These are phyloP conservation scores for Heliconius hewitsoni DNA, from an alignment of 1,140 invertebrate species.

Conservation along the genomic window DNA sequence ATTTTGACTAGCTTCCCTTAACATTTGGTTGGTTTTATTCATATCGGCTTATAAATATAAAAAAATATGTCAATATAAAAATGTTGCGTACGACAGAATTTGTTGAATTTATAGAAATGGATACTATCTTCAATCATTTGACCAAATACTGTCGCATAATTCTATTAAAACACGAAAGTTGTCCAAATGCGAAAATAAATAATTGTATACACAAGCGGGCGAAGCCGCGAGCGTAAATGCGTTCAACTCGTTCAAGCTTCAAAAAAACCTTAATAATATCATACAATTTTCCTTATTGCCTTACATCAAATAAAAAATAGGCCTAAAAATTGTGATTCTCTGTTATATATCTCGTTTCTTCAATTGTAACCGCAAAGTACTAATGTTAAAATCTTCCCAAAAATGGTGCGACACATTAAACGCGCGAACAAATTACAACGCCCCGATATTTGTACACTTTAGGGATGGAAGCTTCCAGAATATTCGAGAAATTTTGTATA, in stretches of 20 bases:
- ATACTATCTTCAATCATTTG: no score
- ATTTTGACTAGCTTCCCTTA: no score
- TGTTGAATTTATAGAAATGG: no score
- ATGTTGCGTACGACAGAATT: no score
- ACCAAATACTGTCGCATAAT: no score
- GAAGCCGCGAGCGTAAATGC: no score
- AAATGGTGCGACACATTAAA: conserved; percentile 24
- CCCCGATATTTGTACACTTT: conserved; percentile 23
- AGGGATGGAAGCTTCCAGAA: neutral
- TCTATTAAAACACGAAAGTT: no score
- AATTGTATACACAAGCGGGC: no score
- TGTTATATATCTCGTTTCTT: conserved; percentile 17
- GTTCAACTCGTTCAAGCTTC: neutral
- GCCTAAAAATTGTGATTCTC: neutral
- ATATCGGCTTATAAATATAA: no score
- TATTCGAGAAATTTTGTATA: neutral
- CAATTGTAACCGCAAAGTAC: conserved; percentile 20
- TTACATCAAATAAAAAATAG: neutral
- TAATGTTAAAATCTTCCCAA: conserved; percentile 23
- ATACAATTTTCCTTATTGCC: neutral
- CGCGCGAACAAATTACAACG: conserved; percentile 21
- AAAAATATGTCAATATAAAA: no score
- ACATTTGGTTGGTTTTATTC: no score
- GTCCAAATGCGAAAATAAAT: no score
- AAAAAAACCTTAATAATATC: neutral